A percentile compares a stretch with the other conserved stretches of the same genome.
These are phyloP conservation scores for Clarias macrocephalus DNA, from an alignment of 2,113 vertebrate species.

Conservation along the genomic window DNA sequence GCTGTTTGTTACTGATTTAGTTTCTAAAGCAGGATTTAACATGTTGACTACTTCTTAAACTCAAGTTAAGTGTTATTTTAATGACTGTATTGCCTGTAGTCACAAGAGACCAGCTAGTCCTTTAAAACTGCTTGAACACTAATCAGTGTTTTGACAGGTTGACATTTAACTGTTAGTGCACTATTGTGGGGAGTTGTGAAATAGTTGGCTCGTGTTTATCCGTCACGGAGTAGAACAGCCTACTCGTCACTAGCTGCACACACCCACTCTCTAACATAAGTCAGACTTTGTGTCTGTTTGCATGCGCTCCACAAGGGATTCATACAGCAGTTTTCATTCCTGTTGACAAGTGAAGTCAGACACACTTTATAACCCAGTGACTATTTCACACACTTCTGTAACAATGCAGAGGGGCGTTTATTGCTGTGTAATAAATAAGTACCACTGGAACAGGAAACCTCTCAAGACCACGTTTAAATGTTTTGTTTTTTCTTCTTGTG, in stretches of 20 bases:
- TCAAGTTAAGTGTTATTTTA: slow-evolving; percentile 30
- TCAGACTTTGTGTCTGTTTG: slow-evolving; percentile 60
- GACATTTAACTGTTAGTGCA: slow-evolving; percentile 67
- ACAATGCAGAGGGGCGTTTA: not conserved
- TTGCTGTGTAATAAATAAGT: not conserved
- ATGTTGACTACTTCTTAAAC: not conserved
- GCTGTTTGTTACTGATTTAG: not conserved
- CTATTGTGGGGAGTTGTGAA: slow-evolving; percentile 63
- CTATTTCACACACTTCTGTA: slow-evolving; percentile 17
- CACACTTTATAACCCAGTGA: slow-evolving; percentile 27
- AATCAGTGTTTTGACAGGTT: slow-evolving; percentile 76
- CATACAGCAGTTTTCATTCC: slow-evolving; percentile 37
- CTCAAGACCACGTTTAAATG: not conserved
- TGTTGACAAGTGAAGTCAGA: slow-evolving; percentile 35
- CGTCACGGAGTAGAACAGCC: slow-evolving; percentile 62
- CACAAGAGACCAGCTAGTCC: slow-evolving; percentile 55
- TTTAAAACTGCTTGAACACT: slow-evolving; percentile 62
- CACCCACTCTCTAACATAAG: slow-evolving; percentile 64
- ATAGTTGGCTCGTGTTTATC: slow-evolving; percentile 62
- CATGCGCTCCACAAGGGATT: slow-evolving; percentile 43
- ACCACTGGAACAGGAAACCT: not conserved
- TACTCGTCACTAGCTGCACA: slow-evolving; percentile 64
- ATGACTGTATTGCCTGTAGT: slow-evolving; percentile 51
- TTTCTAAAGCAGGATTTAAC: slow-evolving; percentile 10
- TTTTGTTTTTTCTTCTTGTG: not conserved